Evolutionary conservation across 2,797 vertebrate genomes (phyloP), one percentile per base, ranked within the genome.

Genomic region (Syndactyla subalaris): DNA sequence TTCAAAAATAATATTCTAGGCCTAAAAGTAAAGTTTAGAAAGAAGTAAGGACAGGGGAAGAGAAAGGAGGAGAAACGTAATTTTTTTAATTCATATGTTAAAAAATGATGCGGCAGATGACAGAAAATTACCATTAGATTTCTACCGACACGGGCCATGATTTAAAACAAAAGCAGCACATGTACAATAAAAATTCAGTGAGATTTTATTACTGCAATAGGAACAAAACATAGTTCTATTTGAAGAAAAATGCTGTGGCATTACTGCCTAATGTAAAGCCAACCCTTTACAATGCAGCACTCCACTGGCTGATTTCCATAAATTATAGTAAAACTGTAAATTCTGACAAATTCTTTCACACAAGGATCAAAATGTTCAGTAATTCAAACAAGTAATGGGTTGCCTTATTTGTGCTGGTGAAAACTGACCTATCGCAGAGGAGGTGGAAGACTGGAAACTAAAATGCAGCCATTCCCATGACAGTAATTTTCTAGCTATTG

Each of bases 1-100:
- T 93, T 94, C 22, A 72, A 88, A 95, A 90, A 59, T 48, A 76
- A 41, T 86, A 89, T 68, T 84, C 48, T 58, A 78, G 89, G 75
- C 12, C 39, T 58, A 85, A 74, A 96, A 88, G 38, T 23, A 55
- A 92, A 89, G 27, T 83, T 68, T 78, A 70, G 26, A 63, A 80
- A 87, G 30, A 65, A 73, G 11, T 34, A 87, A 73, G 12, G 8
- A 55, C 13, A 46, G 3, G 1, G 8, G 14, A 68, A 73, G 52
- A 77, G 4, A 79, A 90, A 61, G 6, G 6, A 78, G 8, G 3
- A 77, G 4, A 91, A 93, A 83, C 9, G 9, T 7, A 2, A 41
- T 27, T 39, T 39, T 62, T 27, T n/a, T 39, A n/a, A 5, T 75
- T 79, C 1, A 1, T 22, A 9, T 5, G 20, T 67, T 27, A 2